Evolutionary conservation across 2,797 vertebrate genomes (phyloP), one percentile per base, ranked within the genome.

Genomic region (Scolopax bukidnonensis): DNA sequence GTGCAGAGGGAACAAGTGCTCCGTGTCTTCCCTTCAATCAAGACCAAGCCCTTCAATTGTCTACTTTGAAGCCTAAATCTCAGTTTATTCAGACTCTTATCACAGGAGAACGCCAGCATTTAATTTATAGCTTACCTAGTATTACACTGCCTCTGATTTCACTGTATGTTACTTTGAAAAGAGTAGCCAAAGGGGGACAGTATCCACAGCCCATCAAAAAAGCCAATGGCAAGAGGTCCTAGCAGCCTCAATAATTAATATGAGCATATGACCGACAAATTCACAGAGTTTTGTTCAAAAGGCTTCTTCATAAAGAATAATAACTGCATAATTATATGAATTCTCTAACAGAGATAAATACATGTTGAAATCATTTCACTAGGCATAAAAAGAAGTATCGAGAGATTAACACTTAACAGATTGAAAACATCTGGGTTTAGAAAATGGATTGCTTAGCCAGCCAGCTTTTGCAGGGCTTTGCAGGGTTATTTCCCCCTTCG

Each of bases 391-490:
- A 92, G 94, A 69, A 96, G 9, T 70, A 94, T 84, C 3, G 6
- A 79, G 94, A 95, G 91, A 97, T 96, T 97, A 97, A 96, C 91
- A 78, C 83, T 94, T 90, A 76, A 83, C 84, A 93, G 95, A 96
- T 92, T 90, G 86, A 73, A 84, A 94, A 96, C 96, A 93, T 88
- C 82, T 92, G 94, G 91, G 84, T 89, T 87, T 77, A 75, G 90
- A 75, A 93, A 97, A 94, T 33, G 76, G 88, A 87, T 90, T 93
- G 88, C 90, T 84, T 83, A 84, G 80, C 67, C 68, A 77, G 85
- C 40, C 84, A 93, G 93, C 88, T 95, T 96, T 91, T 84, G 33
- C 94, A 89, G 69, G 79, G 94, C 79, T 96, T 85, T 92, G 93
- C 68, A 59, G 84, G 80, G 90, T 96, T 97, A 95, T 95, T 95